Percentiles rank a stretch among this genome's conserved stretches.
Evolutionary conservation across 2,888 invertebrate species (phyloP).

Genomic region (Pyrochroa serraticornis): DNA sequence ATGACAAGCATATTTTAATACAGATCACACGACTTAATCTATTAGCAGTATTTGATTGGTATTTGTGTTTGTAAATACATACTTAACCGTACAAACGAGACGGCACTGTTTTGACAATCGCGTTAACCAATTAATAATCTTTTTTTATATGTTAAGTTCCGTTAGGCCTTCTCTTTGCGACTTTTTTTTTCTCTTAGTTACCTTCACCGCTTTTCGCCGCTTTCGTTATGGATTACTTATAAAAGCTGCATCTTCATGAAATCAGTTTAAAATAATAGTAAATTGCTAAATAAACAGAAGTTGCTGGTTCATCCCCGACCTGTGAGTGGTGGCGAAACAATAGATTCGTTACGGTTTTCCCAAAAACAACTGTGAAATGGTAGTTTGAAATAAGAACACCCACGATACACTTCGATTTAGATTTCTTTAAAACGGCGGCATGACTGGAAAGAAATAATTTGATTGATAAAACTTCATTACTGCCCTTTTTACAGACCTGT

Average conservation of each 20-base stretch:
- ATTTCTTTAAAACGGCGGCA: constrained; percentile 44
- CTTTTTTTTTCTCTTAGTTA: too few species aligned
- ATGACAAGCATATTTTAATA: constrained; percentile 24
- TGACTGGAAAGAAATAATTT: constrained; percentile 42
- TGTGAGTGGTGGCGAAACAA: constrained; percentile 35
- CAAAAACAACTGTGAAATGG: constrained; percentile 49
- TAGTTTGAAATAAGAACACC: constrained; percentile 43
- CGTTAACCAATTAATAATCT: too few species aligned
- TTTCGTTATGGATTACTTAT: too few species aligned
- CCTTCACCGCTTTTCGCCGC: too few species aligned
- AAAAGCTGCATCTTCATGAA: constrained; percentile 1
- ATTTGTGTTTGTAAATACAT: too few species aligned
- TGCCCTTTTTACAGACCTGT: constrained; percentile 24
- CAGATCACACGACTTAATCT: constrained; percentile 16
- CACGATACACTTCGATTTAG: constrained; percentile 36
- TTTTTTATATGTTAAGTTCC: too few species aligned
- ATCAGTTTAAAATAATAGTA: constrained; percentile 3
- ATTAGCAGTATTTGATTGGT: constrained; percentile 14
- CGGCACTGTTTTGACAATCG: too few species aligned
- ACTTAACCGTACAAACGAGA: too few species aligned
- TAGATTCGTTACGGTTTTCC: constrained; percentile 42
- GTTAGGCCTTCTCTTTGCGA: too few species aligned
- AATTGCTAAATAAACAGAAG: constrained; percentile 26
- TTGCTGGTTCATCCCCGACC: constrained; percentile 23
- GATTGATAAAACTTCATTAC: constrained; percentile 31